Base-by-base conservation (phyloP, 2,888 invertebrate species). In the Ormyrus rosae region DNA sequence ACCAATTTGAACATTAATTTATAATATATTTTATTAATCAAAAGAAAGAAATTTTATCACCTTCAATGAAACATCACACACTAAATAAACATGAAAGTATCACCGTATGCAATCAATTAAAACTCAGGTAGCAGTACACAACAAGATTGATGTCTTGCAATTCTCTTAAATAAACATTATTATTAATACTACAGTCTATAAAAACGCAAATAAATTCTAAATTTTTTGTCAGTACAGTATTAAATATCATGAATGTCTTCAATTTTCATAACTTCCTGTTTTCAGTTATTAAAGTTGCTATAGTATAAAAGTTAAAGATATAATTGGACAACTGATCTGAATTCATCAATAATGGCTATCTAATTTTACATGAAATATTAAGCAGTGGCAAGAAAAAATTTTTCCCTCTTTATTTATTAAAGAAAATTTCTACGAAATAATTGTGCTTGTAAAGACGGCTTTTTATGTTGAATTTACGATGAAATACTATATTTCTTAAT, bases 81-180 rank as follows among this genome's bases (percentile, higher is more conserved):
- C 13, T 69, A 19, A 69, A 69, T 53, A 56, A 34, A 53, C 72
- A 45, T 34, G 34, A 53, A 9, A 60, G 71, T 61, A 11, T 51
- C 63, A 45, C 71, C 34, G 2, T 3, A n/a, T 11, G 55, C 46
- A 56, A 69, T 69, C 56, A 56, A 69, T 56, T 69, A 56, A 56
- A 68, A 69, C 13, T 45, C 69, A 46, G 55, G 46, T 46, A 60
- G 50, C 19, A 46, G 48, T 13, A 63, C 61, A 72, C 53, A 13
- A 46, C 45, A 60, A 61, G 61, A 71, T 71, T 71, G 61, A 71
- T 71, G 71, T 45, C 19, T 34, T 34, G 50, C 34, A 51, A 71
- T 71, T 71, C 60, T 51, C 51, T 71, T 51, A 53, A 61, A 51
- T 71, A 71, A 72, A 72, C 63, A 72, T 63, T 63, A 13, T 45